phyloP scores from a whole-genome alignment of 2,888 invertebrate species.

The Sinopyrophorus schimmeli region DNA sequence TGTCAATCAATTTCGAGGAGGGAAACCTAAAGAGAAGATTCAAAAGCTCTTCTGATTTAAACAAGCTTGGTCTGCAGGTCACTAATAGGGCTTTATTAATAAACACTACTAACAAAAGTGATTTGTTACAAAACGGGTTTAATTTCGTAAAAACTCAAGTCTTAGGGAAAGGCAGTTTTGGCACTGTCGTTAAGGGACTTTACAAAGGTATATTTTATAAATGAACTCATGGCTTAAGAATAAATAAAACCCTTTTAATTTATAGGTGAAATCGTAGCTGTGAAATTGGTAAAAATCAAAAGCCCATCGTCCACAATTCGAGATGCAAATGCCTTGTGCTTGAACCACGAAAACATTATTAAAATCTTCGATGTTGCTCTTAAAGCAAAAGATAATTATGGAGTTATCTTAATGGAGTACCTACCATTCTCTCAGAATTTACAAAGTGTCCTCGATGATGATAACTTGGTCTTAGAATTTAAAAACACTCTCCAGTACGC shows the following conservation, averaged over 20 bases:
- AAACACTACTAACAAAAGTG: slow-evolving; percentile 44
- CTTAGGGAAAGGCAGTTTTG: slow-evolving; percentile 50
- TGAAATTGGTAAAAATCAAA: slow-evolving; percentile 45
- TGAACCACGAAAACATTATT: slow-evolving; percentile 46
- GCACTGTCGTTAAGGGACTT: slow-evolving; percentile 49
- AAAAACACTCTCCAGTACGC: slow-evolving; percentile 35
- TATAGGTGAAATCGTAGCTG: slow-evolving; percentile 45
- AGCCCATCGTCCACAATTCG: slow-evolving; percentile 27
- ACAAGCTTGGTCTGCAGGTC: too few species aligned
- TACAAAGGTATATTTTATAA: slow-evolving; percentile 45
- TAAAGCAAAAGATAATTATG: slow-evolving; percentile 39
- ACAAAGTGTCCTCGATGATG: slow-evolving; percentile 44
- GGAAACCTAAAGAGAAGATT: too few species aligned
- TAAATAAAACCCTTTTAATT: background rate
- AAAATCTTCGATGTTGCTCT: slow-evolving; percentile 44
- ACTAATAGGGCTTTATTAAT: slow-evolving; percentile 31
- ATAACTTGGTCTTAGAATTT: slow-evolving; percentile 19
- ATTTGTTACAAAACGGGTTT: slow-evolving; percentile 44
- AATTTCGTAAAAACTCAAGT: too few species aligned
- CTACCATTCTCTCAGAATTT: slow-evolving; percentile 40
- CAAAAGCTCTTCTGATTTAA: too few species aligned
- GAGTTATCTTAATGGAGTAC: slow-evolving; percentile 50
- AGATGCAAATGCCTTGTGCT: slow-evolving; percentile 44
- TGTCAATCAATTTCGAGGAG: too few species aligned
- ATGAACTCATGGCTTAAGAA: background rate